phyloP scores from a whole-genome alignment of 2,888 invertebrate species.

The Sacculina carcini region DNA sequence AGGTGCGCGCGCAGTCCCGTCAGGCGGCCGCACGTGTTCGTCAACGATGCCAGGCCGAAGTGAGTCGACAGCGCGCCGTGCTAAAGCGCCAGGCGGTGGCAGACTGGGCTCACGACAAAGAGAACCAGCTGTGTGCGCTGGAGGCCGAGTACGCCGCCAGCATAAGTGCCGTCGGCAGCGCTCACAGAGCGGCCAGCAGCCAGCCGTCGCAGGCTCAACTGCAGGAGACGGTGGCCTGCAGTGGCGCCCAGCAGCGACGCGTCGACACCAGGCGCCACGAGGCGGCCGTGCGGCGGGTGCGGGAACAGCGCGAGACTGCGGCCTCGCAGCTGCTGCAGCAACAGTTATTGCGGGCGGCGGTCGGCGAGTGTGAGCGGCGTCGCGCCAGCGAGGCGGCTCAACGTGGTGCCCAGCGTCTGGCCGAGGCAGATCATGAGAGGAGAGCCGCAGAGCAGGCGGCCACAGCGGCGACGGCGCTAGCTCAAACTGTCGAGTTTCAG shows the following conservation, averaged over 20 bases:
- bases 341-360: background rate
- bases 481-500: background rate
- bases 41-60: background rate
- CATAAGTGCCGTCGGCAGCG: background rate
- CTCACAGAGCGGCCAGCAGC: background rate
- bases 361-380: background rate
- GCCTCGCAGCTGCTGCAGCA: background rate
- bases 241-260: background rate
- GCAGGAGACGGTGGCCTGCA: background rate
- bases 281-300: background rate
- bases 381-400: background rate
- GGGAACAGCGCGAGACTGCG: background rate
- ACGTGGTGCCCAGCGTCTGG: background rate
- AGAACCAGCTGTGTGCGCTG: background rate
- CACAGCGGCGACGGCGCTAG: background rate
- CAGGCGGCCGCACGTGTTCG: background rate
- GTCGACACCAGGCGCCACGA: background rate
- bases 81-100: background rate
- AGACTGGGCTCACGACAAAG: background rate
- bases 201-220: background rate
- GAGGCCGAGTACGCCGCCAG: constrained; percentile 1
- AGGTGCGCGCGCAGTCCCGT: background rate
- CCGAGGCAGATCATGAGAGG: background rate
- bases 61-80: background rate
- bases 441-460: background rate